Conservation (phyloP, 1,140 invertebrate genomes). For the Bombus pyrosoma region DNA sequence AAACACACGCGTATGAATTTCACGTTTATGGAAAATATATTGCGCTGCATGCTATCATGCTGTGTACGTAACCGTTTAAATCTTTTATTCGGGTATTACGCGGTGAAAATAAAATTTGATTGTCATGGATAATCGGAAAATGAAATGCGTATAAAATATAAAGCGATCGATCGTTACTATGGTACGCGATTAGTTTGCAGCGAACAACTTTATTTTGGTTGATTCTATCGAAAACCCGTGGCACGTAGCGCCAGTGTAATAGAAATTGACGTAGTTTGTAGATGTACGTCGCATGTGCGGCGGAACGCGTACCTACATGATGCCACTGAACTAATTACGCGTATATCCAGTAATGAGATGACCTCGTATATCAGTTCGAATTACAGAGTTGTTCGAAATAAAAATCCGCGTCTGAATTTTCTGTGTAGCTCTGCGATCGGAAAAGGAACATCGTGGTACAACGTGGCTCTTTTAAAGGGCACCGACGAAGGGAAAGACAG, state of each 20-base stretch:
- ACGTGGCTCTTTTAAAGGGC: not conserved
- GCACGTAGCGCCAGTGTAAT: conserved; percentile 38
- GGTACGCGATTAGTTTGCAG: too few species aligned
- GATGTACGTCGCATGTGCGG: not conserved
- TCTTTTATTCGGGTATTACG: too few species aligned
- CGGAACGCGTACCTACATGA: not conserved
- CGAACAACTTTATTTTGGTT: not conserved
- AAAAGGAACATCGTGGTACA: not conserved
- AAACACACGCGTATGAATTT: not conserved
- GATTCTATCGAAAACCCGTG: conserved; percentile 14
- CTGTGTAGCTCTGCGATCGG: not conserved
- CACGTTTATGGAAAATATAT: not conserved
- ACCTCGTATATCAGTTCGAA: conserved; percentile 7
- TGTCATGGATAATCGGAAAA: not conserved
- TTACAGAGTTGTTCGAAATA: not conserved
- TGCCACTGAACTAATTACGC: conserved; percentile 16
- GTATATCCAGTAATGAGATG: conserved; percentile 18
- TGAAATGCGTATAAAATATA: not conserved
- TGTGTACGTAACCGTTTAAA: not conserved
- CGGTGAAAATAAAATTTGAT: not conserved
- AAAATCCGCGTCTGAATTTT: too few species aligned
- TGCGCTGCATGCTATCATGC: not conserved
- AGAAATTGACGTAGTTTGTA: conserved; percentile 21
- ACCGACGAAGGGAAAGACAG: not conserved
- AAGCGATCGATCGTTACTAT: not conserved